These are phyloP conservation scores for Orbicella faveolata DNA, from an alignment of 64 coral and sea anemone species.

Conservation along the genomic window DNA sequence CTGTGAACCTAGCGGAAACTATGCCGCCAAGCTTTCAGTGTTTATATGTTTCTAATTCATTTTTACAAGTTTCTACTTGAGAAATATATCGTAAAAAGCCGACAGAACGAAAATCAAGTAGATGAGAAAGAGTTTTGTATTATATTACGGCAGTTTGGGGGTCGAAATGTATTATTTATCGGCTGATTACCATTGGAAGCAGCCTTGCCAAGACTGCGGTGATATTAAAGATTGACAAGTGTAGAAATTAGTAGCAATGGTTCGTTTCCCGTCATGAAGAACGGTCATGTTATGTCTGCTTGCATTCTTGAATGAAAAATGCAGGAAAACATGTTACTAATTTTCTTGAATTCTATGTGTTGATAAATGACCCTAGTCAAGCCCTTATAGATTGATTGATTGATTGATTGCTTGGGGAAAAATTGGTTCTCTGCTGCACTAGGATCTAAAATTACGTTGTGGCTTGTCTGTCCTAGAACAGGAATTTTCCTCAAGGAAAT, in stretches of 20 bases:
- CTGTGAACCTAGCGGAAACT: not conserved
- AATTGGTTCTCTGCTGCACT: no score
- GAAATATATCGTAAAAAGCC: not conserved
- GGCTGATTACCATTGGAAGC: not conserved
- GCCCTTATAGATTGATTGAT: no score
- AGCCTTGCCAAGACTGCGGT: not conserved
- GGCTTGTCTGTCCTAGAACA: no score
- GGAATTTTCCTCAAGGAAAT: no score
- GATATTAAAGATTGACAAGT: not conserved
- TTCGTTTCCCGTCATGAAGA: not conserved
- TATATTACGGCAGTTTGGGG: not conserved
- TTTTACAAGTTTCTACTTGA: slow-evolving; percentile 5
- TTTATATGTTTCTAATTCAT: slow-evolving; percentile 10
- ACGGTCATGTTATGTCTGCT: not conserved
- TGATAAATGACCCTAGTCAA: no score
- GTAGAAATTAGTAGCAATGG: not conserved
- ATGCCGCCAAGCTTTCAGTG: slow-evolving; percentile 24
- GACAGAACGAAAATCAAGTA: not conserved
- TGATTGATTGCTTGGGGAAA: no score
- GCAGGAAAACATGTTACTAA: not conserved
- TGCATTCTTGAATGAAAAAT: not conserved
- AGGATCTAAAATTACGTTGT: no score
- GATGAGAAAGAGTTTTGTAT: not conserved
- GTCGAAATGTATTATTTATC: not conserved
- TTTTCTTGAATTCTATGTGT: no score